Evolutionary conservation across 2,888 invertebrate species (phyloP), one percentile per base, ranked within the genome.

Genomic region (Scaptomyza flava): DNA sequence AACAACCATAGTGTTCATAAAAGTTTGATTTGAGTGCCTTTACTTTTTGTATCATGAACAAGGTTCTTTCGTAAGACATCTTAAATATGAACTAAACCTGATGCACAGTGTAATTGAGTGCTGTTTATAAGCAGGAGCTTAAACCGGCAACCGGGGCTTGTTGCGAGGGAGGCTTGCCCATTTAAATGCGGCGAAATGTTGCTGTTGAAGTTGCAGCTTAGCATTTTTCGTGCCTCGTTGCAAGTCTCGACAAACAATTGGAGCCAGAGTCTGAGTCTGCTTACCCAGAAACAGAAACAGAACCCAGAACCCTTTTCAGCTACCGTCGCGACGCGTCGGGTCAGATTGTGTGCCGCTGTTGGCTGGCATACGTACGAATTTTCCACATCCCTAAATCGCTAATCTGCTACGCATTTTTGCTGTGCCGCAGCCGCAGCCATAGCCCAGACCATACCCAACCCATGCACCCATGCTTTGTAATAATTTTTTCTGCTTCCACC

Each of bases 361-460:
- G 59, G 53, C 66, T 64, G 81, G 70, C 89, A 88, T 80, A 88
- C 85, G 76, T 72, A 77, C 72, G 77, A 81, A 77, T 77, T 89
- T 89, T 89, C 90, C 89, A 83, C 90, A 89, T 90, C 89, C 84
- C 87, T 89, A 85, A 90, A 89, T 90, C 84, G 75, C 78, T 85
- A 90, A 89, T 89, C 89, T 89, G 81, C 78, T 78, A 81, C 77
- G 78, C 89, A 81, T 86, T 85, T 81, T 79, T 82, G 61, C 85
- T 71, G 59, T 71, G 72, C 78, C 69, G 47, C 63, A 51, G 74
- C 81, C 69, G 47, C 61, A 51, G 60, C 27, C 64, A 46, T 58
- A 36, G 33, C 57, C 48, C 50, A 36, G 12, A 36, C 41, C n/a
- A 14, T 41, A 31, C 38, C 73, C 47, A 41, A 14, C 17, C 33